Conservation (phyloP, 2,888 invertebrate species). For the Luffia ferchaultella region DNA sequence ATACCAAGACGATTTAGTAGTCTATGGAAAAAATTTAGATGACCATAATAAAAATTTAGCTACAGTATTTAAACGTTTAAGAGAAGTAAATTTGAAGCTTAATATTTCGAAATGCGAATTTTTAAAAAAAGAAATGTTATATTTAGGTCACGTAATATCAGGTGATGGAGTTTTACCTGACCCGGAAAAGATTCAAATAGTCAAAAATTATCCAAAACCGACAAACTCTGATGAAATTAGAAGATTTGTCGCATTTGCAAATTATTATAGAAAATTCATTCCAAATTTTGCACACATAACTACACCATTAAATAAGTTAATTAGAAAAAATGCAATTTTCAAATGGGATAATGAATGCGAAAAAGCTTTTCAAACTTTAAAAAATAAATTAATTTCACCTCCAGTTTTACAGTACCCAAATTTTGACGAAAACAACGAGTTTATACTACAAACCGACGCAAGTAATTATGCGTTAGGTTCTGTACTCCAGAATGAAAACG, state of each 20-base stretch:
- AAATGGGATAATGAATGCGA: not conserved
- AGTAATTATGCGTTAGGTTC: slow-evolving; percentile 21
- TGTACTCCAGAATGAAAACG: slow-evolving; percentile 17
- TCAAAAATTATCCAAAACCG: slow-evolving; percentile 6
- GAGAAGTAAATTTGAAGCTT: slow-evolving; percentile 16
- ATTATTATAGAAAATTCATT: slow-evolving; percentile 9
- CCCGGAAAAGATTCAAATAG: slow-evolving; percentile 14
- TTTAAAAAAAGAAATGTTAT: slow-evolving; percentile 18
- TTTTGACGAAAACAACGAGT: slow-evolving; percentile 17
- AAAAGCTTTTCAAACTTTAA: slow-evolving; percentile 11
- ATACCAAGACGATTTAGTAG: slow-evolving; percentile 22
- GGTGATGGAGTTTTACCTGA: slow-evolving; percentile 12
- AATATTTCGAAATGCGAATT: slow-evolving; percentile 19
- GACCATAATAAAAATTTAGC: slow-evolving; percentile 14
- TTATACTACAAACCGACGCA: slow-evolving; percentile 21
- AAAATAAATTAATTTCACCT: slow-evolving; percentile 12
- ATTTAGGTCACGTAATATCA: slow-evolving; percentile 19
- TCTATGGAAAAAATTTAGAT: slow-evolving; percentile 14
- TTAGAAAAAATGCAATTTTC: slow-evolving; percentile 3
- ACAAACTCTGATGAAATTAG: slow-evolving; percentile 6
- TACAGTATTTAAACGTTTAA: slow-evolving; percentile 14
- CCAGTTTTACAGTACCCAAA: slow-evolving; percentile 24
- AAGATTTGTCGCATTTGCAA: slow-evolving; percentile 6
- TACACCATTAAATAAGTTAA: slow-evolving; percentile 6
- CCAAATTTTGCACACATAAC: slow-evolving; percentile 6